Conservation (phyloP, 2,888 invertebrate species). For the Lycocerus yunnanus region DNA sequence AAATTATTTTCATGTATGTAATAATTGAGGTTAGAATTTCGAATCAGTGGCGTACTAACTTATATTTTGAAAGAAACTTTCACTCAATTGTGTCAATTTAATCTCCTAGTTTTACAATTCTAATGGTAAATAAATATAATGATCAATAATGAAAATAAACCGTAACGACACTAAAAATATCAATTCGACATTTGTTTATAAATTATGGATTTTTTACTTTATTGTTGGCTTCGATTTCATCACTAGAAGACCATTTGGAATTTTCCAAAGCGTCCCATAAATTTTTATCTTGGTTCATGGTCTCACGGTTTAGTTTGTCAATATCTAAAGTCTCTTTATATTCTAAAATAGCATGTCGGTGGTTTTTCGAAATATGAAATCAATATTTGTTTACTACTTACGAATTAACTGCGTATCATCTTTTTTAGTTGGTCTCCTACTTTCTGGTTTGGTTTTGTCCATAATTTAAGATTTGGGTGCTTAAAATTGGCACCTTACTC, state of each 20-base stretch:
- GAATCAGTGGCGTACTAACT: not conserved
- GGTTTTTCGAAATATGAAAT: slow-evolving; percentile 1
- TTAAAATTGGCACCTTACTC: not conserved
- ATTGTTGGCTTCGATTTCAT: not conserved
- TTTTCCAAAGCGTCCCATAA: slow-evolving; percentile 82
- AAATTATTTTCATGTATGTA: not conserved
- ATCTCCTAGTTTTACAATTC: not conserved
- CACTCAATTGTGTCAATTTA: not conserved
- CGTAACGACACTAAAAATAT: not conserved
- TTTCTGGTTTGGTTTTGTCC: not conserved
- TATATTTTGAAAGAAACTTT: not conserved
- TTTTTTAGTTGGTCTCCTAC: not conserved
- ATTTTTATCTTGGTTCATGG: slow-evolving; percentile 74
- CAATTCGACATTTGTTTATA: not conserved
- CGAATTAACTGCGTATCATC: slow-evolving; percentile 78
- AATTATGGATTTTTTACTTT: not conserved
- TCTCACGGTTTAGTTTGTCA: slow-evolving; percentile 77
- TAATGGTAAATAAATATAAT: not conserved
- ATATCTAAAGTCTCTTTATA: slow-evolving; percentile 75
- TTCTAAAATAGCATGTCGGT: slow-evolving; percentile 59
- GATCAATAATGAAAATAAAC: not conserved
- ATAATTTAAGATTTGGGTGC: not conserved
- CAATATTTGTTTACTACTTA: slow-evolving; percentile 49
- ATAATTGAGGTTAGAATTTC: not conserved
- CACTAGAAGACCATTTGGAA: slow-evolving; percentile 71